Evolutionary conservation across 2,113 vertebrate genomes (phyloP), one percentile per base, ranked within the genome.

Genomic region (Rhodinocichla rosea): DNA sequence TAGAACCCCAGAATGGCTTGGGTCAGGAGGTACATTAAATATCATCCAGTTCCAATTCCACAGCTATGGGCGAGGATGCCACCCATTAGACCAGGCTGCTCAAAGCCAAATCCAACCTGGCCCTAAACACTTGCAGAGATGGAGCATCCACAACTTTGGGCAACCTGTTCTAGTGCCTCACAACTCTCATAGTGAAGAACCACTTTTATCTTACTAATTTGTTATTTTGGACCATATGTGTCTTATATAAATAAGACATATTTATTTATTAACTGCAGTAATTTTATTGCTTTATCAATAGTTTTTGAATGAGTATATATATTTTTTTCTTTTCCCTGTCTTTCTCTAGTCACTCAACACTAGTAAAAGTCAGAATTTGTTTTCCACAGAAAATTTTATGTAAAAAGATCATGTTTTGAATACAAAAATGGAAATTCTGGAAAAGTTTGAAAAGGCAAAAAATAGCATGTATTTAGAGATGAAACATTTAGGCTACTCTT

Each of bases 31-130:
- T n/a, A 21, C 30, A 13, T 55, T 40, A 55, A 70, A 40, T 30
- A 47, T 70, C 13, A 40, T 8, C 40, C 24, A 30, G 13, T 45
- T 65, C 18, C 22, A 57, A 19, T 64, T 64, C 59, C 27, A 22
- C 0, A 1, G 42, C 35, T 35, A 3, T 42, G 14, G 42, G 11
- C 35, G 42, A 15, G 1, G 42, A 15, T 71, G 49, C 11, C 57
- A 27, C 30, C 11, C 35, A 11, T 11, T 8, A 42, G 26, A 55
- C 5, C 57, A 49, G 42, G 26, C 8, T 71, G 30, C 49, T 55
- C 24, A 63, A 63, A 55, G 49, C 57, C 35, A 30, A 40, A 21
- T 71, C 40, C 35, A 80, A 0, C 40, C 15, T 53, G 45, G 47
- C 16, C 18, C 64, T 64, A 32, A 37, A 27, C 50, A 37, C 10